Evolutionary conservation across 2,113 vertebrate genomes (phyloP).

Genomic region (Cinclus cinclus): DNA sequence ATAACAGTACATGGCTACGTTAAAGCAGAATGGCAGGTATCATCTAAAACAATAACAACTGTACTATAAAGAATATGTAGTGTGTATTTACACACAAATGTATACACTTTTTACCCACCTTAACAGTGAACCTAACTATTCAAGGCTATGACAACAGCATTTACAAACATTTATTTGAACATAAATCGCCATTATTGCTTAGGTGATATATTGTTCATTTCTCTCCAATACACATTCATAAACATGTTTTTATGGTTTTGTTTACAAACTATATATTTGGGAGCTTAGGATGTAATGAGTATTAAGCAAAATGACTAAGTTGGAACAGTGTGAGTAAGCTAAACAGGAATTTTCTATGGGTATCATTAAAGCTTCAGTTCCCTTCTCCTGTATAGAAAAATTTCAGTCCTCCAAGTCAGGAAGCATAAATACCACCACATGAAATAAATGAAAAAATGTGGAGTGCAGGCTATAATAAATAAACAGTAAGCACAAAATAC

Average conservation of each 20-base stretch:
- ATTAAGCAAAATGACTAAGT: not conserved
- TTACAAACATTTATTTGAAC: not conserved
- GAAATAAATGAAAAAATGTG: not conserved
- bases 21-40: conserved; percentile 6
- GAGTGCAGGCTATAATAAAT: not conserved
- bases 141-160: not conserved
- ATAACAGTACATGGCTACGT: not conserved
- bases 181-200: not conserved
- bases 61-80: not conserved
- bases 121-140: not conserved
- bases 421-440: not conserved
- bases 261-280: conserved; percentile 4
- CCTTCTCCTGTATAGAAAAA: not conserved
- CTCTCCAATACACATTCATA: not conserved
- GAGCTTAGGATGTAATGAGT: not conserved
- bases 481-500: not conserved
- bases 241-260: conserved; percentile 5
- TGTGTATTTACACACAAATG: not conserved
- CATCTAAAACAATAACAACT: not conserved
- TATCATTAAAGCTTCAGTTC: not conserved
- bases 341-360: not conserved
- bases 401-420: not conserved
- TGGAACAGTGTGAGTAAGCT: not conserved
- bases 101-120: not conserved
- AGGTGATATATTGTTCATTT: not conserved